phyloP scores from a whole-genome alignment of 2,888 invertebrate genomes.

The Amphipyra berbera region DNA sequence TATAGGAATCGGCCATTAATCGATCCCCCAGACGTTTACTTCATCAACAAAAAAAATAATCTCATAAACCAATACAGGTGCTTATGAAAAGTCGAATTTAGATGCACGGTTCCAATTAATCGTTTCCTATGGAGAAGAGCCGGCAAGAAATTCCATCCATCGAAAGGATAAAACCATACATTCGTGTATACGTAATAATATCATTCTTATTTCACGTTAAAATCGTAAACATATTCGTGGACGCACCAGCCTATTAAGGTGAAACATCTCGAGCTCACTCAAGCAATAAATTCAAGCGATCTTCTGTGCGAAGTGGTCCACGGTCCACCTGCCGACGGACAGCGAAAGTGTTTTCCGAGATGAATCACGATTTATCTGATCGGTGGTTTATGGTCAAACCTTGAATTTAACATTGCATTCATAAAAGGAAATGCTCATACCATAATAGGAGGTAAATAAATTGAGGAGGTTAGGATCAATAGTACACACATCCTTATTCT shows the following conservation, averaged over 20 bases:
- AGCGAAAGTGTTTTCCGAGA: conserved; percentile 61
- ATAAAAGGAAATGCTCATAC: conserved; percentile 33
- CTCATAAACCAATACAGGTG: no score
- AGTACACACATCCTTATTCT: no score
- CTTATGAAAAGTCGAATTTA: no score
- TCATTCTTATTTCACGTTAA: conserved; percentile 2
- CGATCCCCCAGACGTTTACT: no score
- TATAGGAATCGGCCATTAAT: no score
- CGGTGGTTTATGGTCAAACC: conserved; percentile 16
- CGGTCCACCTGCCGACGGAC: conserved; percentile 26
- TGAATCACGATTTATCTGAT: conserved; percentile 41
- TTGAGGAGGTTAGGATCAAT: background rate
- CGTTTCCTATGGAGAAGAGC: no score
- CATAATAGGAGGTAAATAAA: conserved; percentile 33
- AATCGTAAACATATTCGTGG: conserved; percentile 5
- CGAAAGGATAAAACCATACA: no score
- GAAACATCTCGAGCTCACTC: conserved; percentile 36
- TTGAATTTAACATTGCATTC: conserved; percentile 33
- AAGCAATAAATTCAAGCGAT: conserved; percentile 31
- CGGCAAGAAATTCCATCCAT: no score
- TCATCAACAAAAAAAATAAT: no score
- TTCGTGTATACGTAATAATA: background rate
- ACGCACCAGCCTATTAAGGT: conserved; percentile 9
- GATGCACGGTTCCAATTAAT: no score
- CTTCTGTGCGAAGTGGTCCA: conserved; percentile 7